A percentile compares a stretch with the other conserved stretches of the same genome.
phyloP scores from a whole-genome alignment of 2,797 vertebrate genomes.

The Antennarius maculatus region DNA sequence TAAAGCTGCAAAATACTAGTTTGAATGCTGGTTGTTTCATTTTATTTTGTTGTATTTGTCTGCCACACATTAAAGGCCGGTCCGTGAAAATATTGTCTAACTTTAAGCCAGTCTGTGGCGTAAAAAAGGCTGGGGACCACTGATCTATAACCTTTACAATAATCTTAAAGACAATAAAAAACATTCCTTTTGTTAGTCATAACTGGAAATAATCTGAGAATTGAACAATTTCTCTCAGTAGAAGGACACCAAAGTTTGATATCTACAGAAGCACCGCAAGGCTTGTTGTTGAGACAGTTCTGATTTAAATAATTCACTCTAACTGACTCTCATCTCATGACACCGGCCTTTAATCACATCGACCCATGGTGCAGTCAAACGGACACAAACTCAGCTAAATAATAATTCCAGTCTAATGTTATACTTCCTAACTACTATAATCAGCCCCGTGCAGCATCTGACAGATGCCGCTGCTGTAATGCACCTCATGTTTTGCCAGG shows the following conservation, averaged over 20 bases:
- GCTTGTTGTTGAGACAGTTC: constrained; percentile 23
- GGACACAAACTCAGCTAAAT: constrained; percentile 53
- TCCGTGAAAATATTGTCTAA: too few species aligned
- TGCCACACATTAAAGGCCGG: too few species aligned
- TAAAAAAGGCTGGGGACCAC: too few species aligned
- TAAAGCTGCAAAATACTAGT: too few species aligned
- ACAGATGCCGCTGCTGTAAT: constrained; percentile 59
- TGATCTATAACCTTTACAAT: not conserved
- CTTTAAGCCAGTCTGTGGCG: too few species aligned
- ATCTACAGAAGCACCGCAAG: constrained; percentile 43
- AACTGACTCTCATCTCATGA: constrained; percentile 9
- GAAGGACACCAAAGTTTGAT: constrained; percentile 3
- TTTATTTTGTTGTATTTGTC: too few species aligned
- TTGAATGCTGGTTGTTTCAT: too few species aligned
- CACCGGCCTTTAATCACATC: constrained; percentile 18
- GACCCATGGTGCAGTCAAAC: constrained; percentile 47
- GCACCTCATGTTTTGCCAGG: constrained; percentile 61
- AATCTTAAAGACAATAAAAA: not conserved
- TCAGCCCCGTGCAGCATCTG: constrained; percentile 58
- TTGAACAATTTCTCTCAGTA: not conserved
- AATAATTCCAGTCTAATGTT: constrained; percentile 48
- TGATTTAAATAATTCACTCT: constrained; percentile 5
- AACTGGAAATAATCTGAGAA: not conserved
- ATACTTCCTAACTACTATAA: constrained; percentile 52
- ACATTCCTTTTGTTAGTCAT: not conserved